phyloP scores from a whole-genome alignment of 2,797 vertebrate species.

The Leucoraja ocellata region DNA sequence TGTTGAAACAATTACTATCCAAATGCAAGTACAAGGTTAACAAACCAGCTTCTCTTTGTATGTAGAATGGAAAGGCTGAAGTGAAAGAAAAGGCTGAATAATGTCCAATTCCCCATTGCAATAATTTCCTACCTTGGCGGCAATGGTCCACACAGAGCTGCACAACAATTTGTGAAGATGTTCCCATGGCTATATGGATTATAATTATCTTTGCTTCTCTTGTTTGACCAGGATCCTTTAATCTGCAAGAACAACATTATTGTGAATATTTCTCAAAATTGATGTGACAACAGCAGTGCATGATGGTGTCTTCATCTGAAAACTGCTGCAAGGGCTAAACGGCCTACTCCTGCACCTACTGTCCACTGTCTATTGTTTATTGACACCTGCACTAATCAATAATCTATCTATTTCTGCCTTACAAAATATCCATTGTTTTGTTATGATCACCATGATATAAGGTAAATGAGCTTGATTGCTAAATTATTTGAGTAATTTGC shows the following conservation, averaged over 20 bases:
- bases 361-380: too few relatives aligned
- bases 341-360: too few relatives aligned
- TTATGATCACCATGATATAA: neutral
- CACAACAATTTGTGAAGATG: slow-evolving; percentile 91
- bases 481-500: neutral
- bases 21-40: neutral
- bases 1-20: neutral
- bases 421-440: neutral
- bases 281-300: neutral
- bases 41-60: neutral
- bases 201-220: slow-evolving; percentile 95
- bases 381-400: too few relatives aligned
- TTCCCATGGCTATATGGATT: slow-evolving; percentile 96
- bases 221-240: slow-evolving; percentile 96
- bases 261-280: neutral
- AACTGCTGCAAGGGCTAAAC: neutral
- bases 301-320: neutral
- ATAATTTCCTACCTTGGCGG: slow-evolving; percentile 77
- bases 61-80: neutral
- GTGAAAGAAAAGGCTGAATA: neutral
- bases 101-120: slow-evolving; percentile 43
- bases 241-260: slow-evolving; percentile 64
- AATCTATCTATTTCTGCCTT: too few relatives aligned
- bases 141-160: slow-evolving; percentile 86
- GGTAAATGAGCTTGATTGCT: neutral